Evolutionary conservation across 2,797 vertebrate species (phyloP).

Genomic region (Choloepus didactylus): DNA sequence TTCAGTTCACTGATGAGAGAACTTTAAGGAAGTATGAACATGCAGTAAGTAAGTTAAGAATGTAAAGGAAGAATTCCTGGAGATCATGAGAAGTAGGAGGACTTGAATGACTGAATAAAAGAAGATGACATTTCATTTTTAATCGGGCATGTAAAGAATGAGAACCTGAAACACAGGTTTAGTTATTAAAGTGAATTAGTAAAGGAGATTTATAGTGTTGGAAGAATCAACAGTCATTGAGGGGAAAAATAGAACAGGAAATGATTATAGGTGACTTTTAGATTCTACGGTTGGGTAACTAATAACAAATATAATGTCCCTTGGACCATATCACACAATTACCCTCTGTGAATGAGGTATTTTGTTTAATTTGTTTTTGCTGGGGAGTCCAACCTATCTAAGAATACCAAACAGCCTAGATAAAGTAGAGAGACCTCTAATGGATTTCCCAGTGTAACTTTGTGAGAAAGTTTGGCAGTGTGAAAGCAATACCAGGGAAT

Average conservation of each 20-base stretch:
- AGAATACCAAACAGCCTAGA: background rate
- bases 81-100: background rate
- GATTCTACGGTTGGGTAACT: constrained; percentile 37
- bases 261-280: constrained; percentile 10
- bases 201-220: constrained; percentile 29
- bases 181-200: constrained; percentile 25
- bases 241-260: constrained; percentile 21
- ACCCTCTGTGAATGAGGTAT: background rate
- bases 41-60: background rate
- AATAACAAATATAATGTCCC: constrained; percentile 33
- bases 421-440: background rate
- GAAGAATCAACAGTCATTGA: background rate
- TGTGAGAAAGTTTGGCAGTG: background rate
- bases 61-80: background rate
- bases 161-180: constrained; percentile 67
- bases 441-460: too few species aligned
- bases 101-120: background rate
- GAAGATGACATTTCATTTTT: background rate
- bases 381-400: background rate
- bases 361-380: constrained; percentile 34
- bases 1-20: background rate
- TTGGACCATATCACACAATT: background rate
- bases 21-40: background rate
- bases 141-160: background rate
- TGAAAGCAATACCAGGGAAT: background rate